These are phyloP conservation scores for Isoperla grammatica DNA, from an alignment of 2,888 invertebrate genomes.

Conservation along the genomic window DNA sequence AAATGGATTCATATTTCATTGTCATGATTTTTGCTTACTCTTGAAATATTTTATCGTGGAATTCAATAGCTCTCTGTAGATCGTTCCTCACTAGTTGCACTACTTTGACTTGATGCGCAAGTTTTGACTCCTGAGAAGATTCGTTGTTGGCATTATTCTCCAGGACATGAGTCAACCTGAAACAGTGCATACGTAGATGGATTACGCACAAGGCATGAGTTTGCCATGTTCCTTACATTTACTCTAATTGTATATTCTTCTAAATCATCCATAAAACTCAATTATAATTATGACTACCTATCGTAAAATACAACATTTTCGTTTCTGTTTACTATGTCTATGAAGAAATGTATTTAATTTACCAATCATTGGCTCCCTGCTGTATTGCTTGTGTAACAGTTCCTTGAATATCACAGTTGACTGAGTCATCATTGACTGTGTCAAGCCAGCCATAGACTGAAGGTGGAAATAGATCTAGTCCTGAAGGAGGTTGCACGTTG, in stretches of 20 bases:
- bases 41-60: slow-evolving; percentile 75
- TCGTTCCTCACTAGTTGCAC: slow-evolving; percentile 76
- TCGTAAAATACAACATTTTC: no score
- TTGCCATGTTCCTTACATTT: no score
- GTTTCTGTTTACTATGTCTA: no score
- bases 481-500: slow-evolving; percentile 54
- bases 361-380: slow-evolving; percentile 73
- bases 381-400: slow-evolving; percentile 64
- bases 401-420: slow-evolving; percentile 54
- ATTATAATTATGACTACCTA: no score
- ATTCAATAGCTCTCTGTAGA: slow-evolving; percentile 72
- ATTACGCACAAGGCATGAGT: no score
- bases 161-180: slow-evolving; percentile 60
- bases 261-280: no score
- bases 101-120: slow-evolving; percentile 75
- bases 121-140: slow-evolving; percentile 59
- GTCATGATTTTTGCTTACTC: slow-evolving; percentile 65
- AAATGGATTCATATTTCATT: neutral
- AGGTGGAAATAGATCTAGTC: slow-evolving; percentile 61
- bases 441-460: slow-evolving; percentile 63
- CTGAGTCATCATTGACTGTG: slow-evolving; percentile 44
- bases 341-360: slow-evolving; percentile 27
- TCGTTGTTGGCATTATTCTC: slow-evolving; percentile 60
- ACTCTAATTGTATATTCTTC: no score
- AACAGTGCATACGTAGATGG: neutral